Conservation (phyloP, 2,888 invertebrate genomes). For the Chorisops tibialis region DNA sequence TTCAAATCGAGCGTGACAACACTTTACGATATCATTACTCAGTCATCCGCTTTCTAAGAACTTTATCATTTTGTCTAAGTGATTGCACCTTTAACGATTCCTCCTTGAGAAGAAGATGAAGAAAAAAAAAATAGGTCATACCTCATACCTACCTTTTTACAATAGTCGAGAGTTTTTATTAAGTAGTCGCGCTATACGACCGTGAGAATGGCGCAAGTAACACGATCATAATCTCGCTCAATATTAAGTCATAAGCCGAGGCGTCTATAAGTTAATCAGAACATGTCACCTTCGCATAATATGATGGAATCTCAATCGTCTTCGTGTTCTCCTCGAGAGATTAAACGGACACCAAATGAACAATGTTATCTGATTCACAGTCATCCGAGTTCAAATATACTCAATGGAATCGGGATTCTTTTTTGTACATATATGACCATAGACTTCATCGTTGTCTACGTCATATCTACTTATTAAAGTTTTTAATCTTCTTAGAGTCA, state of each 20-base stretch:
- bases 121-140: too few relatives aligned
- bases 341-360: conserved; percentile 3
- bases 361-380: conserved; percentile 16
- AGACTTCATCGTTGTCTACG: conserved; percentile 1
- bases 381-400: neutral
- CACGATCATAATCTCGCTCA: conserved; percentile 14
- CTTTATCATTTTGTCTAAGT: too few relatives aligned
- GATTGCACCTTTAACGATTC: too few relatives aligned
- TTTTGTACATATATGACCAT: neutral
- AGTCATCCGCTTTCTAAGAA: too few relatives aligned
- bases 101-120: too few relatives aligned
- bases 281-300: conserved; percentile 19
- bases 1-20: too few relatives aligned
- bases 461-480: conserved; percentile 27
- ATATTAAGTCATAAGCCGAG: conserved; percentile 19
- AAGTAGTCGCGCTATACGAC: too few relatives aligned
- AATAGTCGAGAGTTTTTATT: too few relatives aligned
- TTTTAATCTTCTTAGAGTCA: conserved; percentile 31
- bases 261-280: conserved; percentile 24
- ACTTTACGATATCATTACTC: too few relatives aligned
- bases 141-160: too few relatives aligned
- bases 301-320: conserved; percentile 12
- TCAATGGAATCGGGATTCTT: conserved; percentile 13
- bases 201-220: conserved; percentile 3
- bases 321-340: neutral